Base-by-base conservation (phyloP, 2,888 invertebrate genomes). In the Diachrysia chrysitis region DNA sequence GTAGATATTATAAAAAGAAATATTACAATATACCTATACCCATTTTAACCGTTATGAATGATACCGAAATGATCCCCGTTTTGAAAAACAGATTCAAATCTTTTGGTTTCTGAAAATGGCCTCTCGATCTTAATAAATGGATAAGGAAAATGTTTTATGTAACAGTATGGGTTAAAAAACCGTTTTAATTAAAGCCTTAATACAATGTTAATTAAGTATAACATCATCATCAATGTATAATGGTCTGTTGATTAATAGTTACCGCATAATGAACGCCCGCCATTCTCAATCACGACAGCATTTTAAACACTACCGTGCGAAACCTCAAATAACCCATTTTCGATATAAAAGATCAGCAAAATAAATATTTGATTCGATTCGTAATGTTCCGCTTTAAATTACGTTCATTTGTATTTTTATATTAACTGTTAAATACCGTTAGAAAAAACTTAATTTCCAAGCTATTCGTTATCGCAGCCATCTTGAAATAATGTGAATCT, bases 401-500 rank as follows among this genome's bases (percentile, higher is more conserved):
- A 51, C 10, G 4, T 51, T 14, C 17, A 4, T 19, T 51, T 19
- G 21, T 51, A 21, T 51, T 21, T 21, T 4, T 21, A 2, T 51
- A 12, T 21, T 21, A 51, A 51, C 48, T 21, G 48, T 51, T 4
- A 17, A 21, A 0, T 51, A 21, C 48, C 19, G 48, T 21, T 51
- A 19, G 17, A 12, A 12, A 19, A 12, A 10, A 21, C 17, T 12
- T 12, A 51, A 42, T 42, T 42, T 42, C 42, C 19, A 51, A 55
- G 10, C 17, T 16, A n/a, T 14, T 10, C 46, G 10, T 29, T 17
- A 25, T 17, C 29, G 7, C 0, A 37, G 21, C 21, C 46, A 72
- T 63, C 59, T 60, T 14, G 3, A 74, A 60, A 60, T 23, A 58
- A 55, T 29, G 73, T 54, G 32, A 42, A 58, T 19, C 37, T 55